Evolutionary conservation across 2,888 invertebrate genomes (phyloP), one percentile per base, ranked within the genome.

Genomic region (Leucoptera coffeella): DNA sequence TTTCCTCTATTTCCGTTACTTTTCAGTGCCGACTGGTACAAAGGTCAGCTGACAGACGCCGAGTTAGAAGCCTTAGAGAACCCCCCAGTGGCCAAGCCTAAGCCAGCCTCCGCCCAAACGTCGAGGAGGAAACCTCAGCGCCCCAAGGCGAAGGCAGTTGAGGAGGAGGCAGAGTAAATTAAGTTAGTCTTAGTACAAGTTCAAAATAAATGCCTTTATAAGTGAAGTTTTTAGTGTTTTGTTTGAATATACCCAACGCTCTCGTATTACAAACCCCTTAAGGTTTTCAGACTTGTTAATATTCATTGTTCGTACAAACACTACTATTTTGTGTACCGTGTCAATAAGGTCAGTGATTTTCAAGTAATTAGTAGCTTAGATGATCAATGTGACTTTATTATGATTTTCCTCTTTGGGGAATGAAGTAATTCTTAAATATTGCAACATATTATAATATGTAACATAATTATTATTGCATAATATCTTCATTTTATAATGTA

Each of bases 11-110:
- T 17, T 17, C 17, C 11, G n/a, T 25, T 23, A 23, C 22, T 27
- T 50, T 73, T n/a, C 57, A 90, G 90, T 55, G 82, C 80, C 38
- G 90, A 90, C 45, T 91, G 90, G 89, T 91, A 91, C 67, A 88
- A 89, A 50, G 90, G 78, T 22, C 80, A 84, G 36, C 58, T 90
- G 41, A 87, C 86, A 6, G 89, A 88, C 34, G 82, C 80, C 21
- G 80, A 89, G 49, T 53, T 90, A 30, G 82, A 82, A 0, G 85
- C 82, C 21, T 58, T 90, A 35, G 89, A 90, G 55, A 78, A 87
- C 60, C 87, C 89, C 2, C 81, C 85, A 20, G 77, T 76, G 19
- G 64, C 75, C 10, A 80, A 75, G 43, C 75, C 78, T 4, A 79
- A 77, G 41, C 58, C 65, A 1, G 55, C 73, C 6, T 41, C 54